Conservation (phyloP, 2,113 vertebrate genomes). For the Anoura caudifer region DNA sequence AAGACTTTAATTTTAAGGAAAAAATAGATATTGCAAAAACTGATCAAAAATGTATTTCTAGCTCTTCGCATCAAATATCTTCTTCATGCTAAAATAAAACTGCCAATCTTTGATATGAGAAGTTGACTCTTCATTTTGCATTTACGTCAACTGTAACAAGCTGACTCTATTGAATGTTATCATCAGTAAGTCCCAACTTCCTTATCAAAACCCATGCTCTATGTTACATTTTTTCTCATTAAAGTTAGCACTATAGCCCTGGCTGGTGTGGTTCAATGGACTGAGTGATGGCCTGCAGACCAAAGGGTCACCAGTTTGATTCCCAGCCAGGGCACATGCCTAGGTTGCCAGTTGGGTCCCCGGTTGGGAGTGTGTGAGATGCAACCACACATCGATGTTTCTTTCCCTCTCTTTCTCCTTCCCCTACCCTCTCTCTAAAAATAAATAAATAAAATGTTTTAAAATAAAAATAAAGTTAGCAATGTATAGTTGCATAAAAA, state of each 20-base stretch:
- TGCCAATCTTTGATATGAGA: background rate
- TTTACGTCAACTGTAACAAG: background rate
- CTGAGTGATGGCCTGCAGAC: no score
- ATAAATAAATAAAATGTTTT: no score
- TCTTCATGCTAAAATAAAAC: background rate
- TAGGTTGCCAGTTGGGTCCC: no score
- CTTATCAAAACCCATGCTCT: background rate
- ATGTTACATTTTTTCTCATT: background rate
- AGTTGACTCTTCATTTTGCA: background rate
- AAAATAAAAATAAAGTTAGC: no score
- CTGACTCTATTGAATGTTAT: background rate
- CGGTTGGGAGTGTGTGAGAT: no score
- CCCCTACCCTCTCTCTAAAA: no score
- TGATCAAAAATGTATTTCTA: background rate
- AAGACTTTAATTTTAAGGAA: conserved; percentile 24
- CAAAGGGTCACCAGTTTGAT: no score
- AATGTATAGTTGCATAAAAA: background rate
- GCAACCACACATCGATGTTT: no score
- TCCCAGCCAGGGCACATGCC: no score
- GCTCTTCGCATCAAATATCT: background rate
- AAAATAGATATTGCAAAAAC: conserved; percentile 17
- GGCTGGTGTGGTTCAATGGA: no score
- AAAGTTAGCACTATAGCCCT: background rate
- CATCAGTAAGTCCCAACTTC: background rate
- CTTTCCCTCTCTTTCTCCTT: no score